A percentile compares a stretch with the other conserved stretches of the same genome.
phyloP scores from a whole-genome alignment of 1,140 invertebrate genomes.

The Formica selysi region DNA sequence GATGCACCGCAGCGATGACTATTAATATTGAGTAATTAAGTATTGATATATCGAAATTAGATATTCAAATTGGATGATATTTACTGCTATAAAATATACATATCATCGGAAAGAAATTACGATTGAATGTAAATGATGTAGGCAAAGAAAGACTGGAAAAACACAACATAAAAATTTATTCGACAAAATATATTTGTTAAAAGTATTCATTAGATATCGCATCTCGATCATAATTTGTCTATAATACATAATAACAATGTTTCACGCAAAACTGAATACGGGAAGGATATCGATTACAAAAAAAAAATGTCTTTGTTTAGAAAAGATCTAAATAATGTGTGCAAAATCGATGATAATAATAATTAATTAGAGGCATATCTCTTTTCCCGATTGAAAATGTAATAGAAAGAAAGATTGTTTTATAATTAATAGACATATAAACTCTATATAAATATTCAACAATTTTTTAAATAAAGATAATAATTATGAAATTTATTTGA shows the following conservation, averaged over 20 bases:
- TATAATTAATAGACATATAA: not conserved
- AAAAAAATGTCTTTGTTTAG: too few species aligned
- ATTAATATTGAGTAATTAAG: too few species aligned
- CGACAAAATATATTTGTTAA: too few species aligned
- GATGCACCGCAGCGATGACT: not conserved
- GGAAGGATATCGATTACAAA: too few species aligned
- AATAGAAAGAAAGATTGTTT: slow-evolving; percentile 4
- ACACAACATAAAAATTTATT: too few species aligned
- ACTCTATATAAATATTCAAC: slow-evolving; percentile 1
- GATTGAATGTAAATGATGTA: too few species aligned
- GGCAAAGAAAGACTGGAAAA: too few species aligned
- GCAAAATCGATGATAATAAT: not conserved
- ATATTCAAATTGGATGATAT: too few species aligned
- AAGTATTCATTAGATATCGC: too few species aligned
- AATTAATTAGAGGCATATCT: not conserved
- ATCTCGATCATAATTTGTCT: too few species aligned
- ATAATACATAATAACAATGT: too few species aligned
- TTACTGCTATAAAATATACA: not conserved
- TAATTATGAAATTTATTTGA: slow-evolving; percentile 3
- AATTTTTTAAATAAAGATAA: not conserved
- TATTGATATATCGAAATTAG: slow-evolving; percentile 7
- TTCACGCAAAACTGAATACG: too few species aligned
- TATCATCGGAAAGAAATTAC: not conserved
- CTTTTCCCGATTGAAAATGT: not conserved
- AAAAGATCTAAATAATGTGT: not conserved